Evolutionary conservation across 2,113 vertebrate genomes (phyloP), one percentile per base, ranked within the genome.

Genomic region (Siniperca chuatsi): DNA sequence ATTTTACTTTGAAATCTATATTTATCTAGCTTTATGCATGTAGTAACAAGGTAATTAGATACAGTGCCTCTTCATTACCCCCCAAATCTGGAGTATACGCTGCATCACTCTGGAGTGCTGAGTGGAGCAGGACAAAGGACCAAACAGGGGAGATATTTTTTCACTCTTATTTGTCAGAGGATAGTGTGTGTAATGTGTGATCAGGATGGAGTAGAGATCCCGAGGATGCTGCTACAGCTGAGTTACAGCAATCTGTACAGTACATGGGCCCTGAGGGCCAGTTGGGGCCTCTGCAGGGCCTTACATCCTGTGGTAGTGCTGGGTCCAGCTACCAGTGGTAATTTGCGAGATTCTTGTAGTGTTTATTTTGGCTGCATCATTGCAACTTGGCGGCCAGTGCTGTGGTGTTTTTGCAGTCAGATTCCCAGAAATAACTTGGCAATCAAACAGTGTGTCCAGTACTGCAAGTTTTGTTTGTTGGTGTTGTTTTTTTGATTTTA

Each of bases 361-460:
- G 82, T 82, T 78, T 82, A 78, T 77, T 71, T 78, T 81, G 85
- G 82, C 46, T 12, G 2, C 23, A 4, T 54, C 9, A 0, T 2
- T 29, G 75, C 65, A 62, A 33, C 75, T 60, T 29, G 76, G 46
- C 37, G 16, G 64, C 62, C 50, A 12, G n/a, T 15, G 29, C 78
- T 61, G 54, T 48, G 35, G 52, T 62, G 58, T 54, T 71, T 75
- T 21, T 77, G 44, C 78, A 33, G 61, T 52, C 40, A 48, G 13
- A 78, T 81, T 88, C 75, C 33, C 62, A 64, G 78, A 79, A 89
- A 79, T 54, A 76, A 50, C 40, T 75, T 90, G 60, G 81, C 65
- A 68, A 46, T 55, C 42, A 33, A 65, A 70, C 33, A 71, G 13
- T 37, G 37, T 10, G 18, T 80, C 66, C 61, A 35, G 2, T 58